Conservation (phyloP, 2,797 vertebrate species). For the Euthynnus affinis region DNA sequence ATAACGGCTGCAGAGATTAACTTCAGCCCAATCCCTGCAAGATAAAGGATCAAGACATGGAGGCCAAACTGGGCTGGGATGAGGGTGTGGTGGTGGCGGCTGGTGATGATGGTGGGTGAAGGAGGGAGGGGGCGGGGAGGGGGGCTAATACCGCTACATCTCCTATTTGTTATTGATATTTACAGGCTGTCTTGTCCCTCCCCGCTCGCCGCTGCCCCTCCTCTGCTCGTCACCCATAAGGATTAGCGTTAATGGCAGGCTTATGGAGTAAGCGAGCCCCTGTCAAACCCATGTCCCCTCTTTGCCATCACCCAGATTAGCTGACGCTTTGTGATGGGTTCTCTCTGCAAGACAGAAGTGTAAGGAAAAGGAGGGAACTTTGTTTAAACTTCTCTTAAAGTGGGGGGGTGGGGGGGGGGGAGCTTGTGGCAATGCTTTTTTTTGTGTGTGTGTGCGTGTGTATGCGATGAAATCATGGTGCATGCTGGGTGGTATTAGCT, state of each 20-base stretch:
- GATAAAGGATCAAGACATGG: slow-evolving; percentile 78
- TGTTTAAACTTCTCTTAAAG: slow-evolving; percentile 73
- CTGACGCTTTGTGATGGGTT: slow-evolving; percentile 77
- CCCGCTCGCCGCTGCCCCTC: slow-evolving; percentile 49
- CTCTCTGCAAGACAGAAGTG: slow-evolving; percentile 73
- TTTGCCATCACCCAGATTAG: slow-evolving; percentile 81
- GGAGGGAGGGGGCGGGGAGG: slow-evolving; percentile 29
- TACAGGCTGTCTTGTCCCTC: slow-evolving; percentile 79
- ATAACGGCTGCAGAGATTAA: slow-evolving; percentile 85
- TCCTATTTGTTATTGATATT: slow-evolving; percentile 90
- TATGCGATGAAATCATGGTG: slow-evolving; percentile 44
- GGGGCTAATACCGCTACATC: slow-evolving; percentile 72
- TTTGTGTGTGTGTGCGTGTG: not conserved
- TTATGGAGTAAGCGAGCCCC: slow-evolving; percentile 79
- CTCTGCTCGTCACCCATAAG: slow-evolving; percentile 68
- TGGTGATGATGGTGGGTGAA: not conserved
- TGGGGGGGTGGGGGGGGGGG: slow-evolving; percentile 37
- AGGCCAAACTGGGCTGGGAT: slow-evolving; percentile 63
- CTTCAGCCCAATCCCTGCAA: slow-evolving; percentile 79
- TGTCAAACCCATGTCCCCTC: slow-evolving; percentile 76
- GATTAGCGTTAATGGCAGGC: slow-evolving; percentile 85
- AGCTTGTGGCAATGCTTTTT: slow-evolving; percentile 42
- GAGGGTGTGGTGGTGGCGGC: slow-evolving; percentile 52
- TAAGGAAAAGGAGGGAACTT: slow-evolving; percentile 68
- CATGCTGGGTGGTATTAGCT: slow-evolving; percentile 48